Evolutionary conservation across 2,113 vertebrate species (phyloP), one percentile per base, ranked within the genome.

Genomic region (Cochlearius cochlearius): DNA sequence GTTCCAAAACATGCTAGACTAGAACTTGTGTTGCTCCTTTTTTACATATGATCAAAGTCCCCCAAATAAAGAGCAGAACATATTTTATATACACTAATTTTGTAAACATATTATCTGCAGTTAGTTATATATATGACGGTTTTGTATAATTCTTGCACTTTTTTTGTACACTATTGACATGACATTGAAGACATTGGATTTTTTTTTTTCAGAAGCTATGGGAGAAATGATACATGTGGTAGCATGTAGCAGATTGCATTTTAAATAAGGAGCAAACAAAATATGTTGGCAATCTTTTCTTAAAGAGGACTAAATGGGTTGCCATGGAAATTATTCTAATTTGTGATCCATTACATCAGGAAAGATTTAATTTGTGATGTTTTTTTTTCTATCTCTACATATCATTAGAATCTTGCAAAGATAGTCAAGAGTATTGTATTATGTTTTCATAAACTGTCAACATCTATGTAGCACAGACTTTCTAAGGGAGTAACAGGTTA

Each of bases 261-360:
- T 82, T 76, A 76, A 96, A 90, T 45, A 59, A 87, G 32, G 16
- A 94, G 26, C 71, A 69, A 86, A 50, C 12, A 66, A 86, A 96
- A 87, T 36, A 9, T 72, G 81, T 91, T 94, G 11, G 22, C 32
- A 32, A 0, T 86, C 47, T 88, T 86, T 73, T 30, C 83, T 86
- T 91, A 93, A 91, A 95, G 66, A 95, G 72, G 49, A 80, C 45
- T 64, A 36, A 87, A 60, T 36, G 36, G 7, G 64, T 97, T 98
- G 77, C 82, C 89, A 95, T 97, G 88, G 94, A 90, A 96, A 97
- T 97, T 79, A 69, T 97, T 97, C 94, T 86, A 94, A 95, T 97
- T 90, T 91, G 45, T 95, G 88, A 79, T 71, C 69, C 58, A 53
- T 58, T 87, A 49, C 36, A 71, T 80, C 63, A 50, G 84, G 47